Conservation (phyloP, 2,888 invertebrate genomes). For the Atrina japonica region DNA sequence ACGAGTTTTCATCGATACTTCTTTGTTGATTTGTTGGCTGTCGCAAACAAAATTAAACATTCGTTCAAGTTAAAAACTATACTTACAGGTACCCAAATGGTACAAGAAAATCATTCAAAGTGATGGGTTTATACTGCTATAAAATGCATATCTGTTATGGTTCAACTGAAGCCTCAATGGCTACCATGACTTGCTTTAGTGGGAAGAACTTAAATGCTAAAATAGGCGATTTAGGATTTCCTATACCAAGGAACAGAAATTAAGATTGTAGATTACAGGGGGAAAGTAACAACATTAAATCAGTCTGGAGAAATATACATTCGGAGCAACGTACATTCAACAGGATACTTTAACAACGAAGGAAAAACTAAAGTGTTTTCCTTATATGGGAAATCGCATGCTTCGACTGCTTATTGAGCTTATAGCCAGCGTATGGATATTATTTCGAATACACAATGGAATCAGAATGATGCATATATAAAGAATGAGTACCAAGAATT, state of each 20-base stretch:
- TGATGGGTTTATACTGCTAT: slow-evolving; percentile 13
- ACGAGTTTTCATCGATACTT: slow-evolving; percentile 22
- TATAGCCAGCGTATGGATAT: too few relatives aligned
- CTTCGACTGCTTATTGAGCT: too few relatives aligned
- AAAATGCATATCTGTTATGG: slow-evolving; percentile 15
- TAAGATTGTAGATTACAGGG: slow-evolving; percentile 13
- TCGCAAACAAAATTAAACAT: not conserved
- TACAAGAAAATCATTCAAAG: slow-evolving; percentile 16
- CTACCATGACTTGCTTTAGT: not conserved
- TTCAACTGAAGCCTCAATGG: slow-evolving; percentile 11
- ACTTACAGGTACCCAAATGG: slow-evolving; percentile 18
- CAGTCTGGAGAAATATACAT: slow-evolving; percentile 10
- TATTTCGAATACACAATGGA: too few relatives aligned
- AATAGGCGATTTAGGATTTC: slow-evolving; percentile 19
- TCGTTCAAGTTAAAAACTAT: slow-evolving; percentile 4
- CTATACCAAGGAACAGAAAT: slow-evolving; percentile 21
- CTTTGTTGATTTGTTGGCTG: slow-evolving; percentile 16
- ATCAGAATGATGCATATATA: too few relatives aligned
- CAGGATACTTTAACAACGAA: slow-evolving; percentile 12
- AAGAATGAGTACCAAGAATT: too few relatives aligned
- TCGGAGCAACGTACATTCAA: slow-evolving; percentile 2
- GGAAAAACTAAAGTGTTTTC: slow-evolving; percentile 13
- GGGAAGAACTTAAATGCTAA: not conserved
- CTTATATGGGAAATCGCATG: too few relatives aligned
- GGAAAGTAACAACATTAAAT: not conserved